Evolutionary conservation across 2,888 invertebrate species (phyloP).

Genomic region (Plebejus argus): DNA sequence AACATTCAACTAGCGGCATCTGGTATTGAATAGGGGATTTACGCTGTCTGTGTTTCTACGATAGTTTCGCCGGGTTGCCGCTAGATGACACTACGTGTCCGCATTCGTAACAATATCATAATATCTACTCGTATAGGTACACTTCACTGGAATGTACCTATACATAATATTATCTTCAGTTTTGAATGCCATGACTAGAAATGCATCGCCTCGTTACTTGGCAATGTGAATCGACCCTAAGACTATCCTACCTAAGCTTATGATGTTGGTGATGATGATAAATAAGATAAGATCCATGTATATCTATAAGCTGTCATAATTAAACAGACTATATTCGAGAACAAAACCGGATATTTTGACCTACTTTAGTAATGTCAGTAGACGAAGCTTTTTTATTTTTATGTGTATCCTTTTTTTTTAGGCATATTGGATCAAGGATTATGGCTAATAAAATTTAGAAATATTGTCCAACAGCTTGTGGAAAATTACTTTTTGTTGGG

Average conservation of each 20-base stretch:
- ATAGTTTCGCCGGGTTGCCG: too few species aligned
- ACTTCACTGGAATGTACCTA: too few species aligned
- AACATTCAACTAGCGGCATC: too few species aligned
- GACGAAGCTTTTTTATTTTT: not conserved
- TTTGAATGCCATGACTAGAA: too few species aligned
- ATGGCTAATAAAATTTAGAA: not conserved
- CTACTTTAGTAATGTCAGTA: slow-evolving; percentile 15
- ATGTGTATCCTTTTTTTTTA: slow-evolving; percentile 16
- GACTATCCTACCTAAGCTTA: not conserved
- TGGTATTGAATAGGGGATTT: too few species aligned
- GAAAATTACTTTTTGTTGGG: not conserved
- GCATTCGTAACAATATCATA: too few species aligned
- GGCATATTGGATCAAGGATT: slow-evolving; percentile 1
- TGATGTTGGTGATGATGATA: not conserved
- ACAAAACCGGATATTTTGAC: slow-evolving; percentile 12
- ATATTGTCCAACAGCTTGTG: not conserved
- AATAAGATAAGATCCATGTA: not conserved
- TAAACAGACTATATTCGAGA: slow-evolving; percentile 22
- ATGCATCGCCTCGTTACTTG: too few species aligned
- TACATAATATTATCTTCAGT: too few species aligned
- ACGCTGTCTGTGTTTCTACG: too few species aligned
- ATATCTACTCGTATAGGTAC: too few species aligned
- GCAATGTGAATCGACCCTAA: not conserved
- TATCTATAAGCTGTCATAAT: slow-evolving; percentile 3
- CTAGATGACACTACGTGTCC: too few species aligned